A percentile compares a stretch with the other conserved stretches of the same genome.
These are phyloP conservation scores for Rhopilema esculentum DNA, from an alignment of 30 jellyfish, hydroid and myxozoan species.

Conservation along the genomic window DNA sequence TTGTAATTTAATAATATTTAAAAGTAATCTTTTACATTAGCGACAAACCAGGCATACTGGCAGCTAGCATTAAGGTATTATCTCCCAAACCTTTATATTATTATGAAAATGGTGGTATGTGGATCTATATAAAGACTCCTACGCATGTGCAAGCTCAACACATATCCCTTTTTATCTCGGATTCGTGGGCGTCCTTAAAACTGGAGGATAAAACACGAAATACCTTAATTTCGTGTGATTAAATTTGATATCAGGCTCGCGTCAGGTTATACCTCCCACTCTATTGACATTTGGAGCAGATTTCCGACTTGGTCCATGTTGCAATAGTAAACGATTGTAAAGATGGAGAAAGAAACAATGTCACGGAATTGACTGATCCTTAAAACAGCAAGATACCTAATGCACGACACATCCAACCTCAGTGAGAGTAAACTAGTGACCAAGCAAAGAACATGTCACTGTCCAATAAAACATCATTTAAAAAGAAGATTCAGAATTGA, in stretches of 20 bases:
- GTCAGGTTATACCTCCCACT: neutral
- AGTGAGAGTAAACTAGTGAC: too few species aligned
- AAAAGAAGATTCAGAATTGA: too few species aligned
- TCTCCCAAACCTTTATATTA: neutral
- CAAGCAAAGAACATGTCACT: too few species aligned
- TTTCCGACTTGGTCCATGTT: too few species aligned
- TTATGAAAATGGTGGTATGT: neutral
- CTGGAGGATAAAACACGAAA: neutral
- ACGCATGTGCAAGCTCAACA: neutral
- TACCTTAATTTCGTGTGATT: neutral
- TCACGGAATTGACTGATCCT: too few species aligned
- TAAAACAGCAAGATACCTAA: too few species aligned
- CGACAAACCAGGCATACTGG: neutral
- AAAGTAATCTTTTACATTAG: neutral
- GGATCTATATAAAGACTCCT: neutral
- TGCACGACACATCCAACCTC: too few species aligned
- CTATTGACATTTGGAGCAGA: neutral
- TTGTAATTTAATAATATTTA: neutral
- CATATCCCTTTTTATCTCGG: neutral
- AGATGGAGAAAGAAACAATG: too few species aligned
- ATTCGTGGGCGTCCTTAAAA: neutral
- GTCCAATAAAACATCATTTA: too few species aligned
- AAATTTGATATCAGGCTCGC: neutral
- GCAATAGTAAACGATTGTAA: too few species aligned
- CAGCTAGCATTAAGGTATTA: neutral